A percentile compares a stretch with the other conserved stretches of the same genome.
These are phyloP conservation scores for Eupleurogrammus muticus DNA, from an alignment of 2,797 vertebrate genomes.

Conservation along the genomic window DNA sequence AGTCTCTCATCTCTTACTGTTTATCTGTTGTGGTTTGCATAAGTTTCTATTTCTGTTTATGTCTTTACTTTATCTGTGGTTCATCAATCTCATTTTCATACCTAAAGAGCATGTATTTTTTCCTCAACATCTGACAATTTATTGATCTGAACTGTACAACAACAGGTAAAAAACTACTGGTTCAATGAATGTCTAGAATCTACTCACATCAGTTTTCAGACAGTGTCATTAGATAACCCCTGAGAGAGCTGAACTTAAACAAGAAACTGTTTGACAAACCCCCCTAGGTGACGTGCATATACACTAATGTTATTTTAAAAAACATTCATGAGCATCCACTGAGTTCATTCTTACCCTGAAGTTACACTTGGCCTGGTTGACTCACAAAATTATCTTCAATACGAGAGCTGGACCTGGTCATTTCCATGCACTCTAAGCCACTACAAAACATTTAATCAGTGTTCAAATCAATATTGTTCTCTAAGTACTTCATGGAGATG, in stretches of 20 bases:
- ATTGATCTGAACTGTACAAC: neutral
- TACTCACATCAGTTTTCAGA: neutral
- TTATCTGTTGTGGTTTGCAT: neutral
- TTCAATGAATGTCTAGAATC: neutral
- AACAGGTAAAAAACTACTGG: neutral
- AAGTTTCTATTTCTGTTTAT: slow-evolving; percentile 1
- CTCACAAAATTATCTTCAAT: neutral
- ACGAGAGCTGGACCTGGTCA: neutral
- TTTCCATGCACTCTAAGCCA: neutral
- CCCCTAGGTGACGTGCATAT: neutral
- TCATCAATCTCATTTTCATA: neutral
- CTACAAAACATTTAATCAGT: neutral
- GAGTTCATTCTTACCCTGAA: neutral
- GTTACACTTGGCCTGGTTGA: neutral
- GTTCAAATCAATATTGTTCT: neutral
- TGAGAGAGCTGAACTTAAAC: neutral
- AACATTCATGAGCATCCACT: no score
- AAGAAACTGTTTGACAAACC: slow-evolving; percentile 7
- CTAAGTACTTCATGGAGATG: neutral
- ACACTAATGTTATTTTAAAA: neutral
- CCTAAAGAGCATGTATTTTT: no score
- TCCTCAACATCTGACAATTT: neutral
- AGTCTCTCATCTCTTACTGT: neutral
- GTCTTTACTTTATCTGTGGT: neutral
- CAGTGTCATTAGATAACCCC: no score